Evolutionary conservation across 2,797 vertebrate species (phyloP), one percentile per base, ranked within the genome.

Genomic region (Tadarida brasiliensis): DNA sequence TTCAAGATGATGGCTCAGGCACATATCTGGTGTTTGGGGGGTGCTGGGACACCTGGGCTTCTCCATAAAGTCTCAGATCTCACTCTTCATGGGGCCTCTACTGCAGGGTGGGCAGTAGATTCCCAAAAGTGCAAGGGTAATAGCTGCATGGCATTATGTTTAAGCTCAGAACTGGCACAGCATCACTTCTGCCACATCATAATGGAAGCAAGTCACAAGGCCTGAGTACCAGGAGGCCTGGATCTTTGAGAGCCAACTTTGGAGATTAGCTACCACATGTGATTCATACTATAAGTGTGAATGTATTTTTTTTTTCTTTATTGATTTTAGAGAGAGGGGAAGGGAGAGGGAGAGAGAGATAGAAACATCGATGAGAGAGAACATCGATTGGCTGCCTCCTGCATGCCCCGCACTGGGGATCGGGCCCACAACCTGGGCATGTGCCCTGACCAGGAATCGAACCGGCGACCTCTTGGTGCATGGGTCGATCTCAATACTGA

Each of bases 31-130:
- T 33, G 49, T 26, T 28, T 0, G n/a, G 5, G 22, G 17, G 35
- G 7, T 11, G 22, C 57, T 2, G 0, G 65, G 20, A 24, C 5
- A 39, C 59, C 30, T 14, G 14, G 80, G 7, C 35, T 26, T 59
- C n/a, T 35, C 33, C 8, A 8, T 2, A 1, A 14, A n/a, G 14
- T 22, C 16, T 54, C 0, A 1, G 44, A 35, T 59, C 28, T 70
- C 22, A 0, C 2, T 78, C 73, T 73, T 61, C 44, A 28, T 0
- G 0, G 26, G 33, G 4, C 57, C 44, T 35, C 17, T 12, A 2
- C 4, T 54, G 20, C 49, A 2, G 70, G 22, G 59, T 7, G 4
- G 0, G 0, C 10, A 2, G 57, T 0, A 20, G 17, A 7, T 59
- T 71, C 49, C 73, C 20, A 1, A 5, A 63, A 82, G 11, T 14